Percentiles rank a stretch among this genome's conserved stretches.
Evolutionary conservation across 1,140 invertebrate genomes (phyloP).

Genomic region (Cydia amplana): DNA sequence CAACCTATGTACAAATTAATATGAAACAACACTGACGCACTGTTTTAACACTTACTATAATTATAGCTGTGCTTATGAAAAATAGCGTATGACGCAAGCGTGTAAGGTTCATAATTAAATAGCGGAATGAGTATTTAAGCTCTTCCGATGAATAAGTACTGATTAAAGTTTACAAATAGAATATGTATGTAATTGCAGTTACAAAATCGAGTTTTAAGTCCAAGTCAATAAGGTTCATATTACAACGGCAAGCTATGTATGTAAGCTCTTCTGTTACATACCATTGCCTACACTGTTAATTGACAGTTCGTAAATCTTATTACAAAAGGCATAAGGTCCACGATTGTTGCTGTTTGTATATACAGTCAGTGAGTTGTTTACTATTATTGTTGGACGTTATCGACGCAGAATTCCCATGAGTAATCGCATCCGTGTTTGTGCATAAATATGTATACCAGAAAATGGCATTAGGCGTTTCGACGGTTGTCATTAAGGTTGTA

Average conservation of each 20-base stretch:
- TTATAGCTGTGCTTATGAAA: not conserved
- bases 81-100: not conserved
- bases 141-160: not conserved
- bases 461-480: not conserved
- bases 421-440: not conserved
- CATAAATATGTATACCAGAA: not conserved
- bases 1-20: not conserved
- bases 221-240: not conserved
- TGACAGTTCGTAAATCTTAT: no score
- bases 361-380: conserved; percentile 15
- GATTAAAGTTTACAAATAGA: not conserved
- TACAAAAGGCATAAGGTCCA: no score
- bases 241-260: not conserved
- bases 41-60: not conserved
- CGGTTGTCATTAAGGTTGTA: not conserved
- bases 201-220: not conserved
- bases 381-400: conserved; percentile 5
- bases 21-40: not conserved
- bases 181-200: not conserved
- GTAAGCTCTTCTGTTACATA: not conserved
- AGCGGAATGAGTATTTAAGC: not conserved
- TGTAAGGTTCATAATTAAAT: not conserved
- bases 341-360: no score
- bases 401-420: conserved; percentile 19
- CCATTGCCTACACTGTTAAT: no score